A percentile compares a stretch with the other conserved stretches of the same genome.
Conservation (phyloP, 2,113 vertebrate species). For the Psammodynastes pulverulentus region DNA sequence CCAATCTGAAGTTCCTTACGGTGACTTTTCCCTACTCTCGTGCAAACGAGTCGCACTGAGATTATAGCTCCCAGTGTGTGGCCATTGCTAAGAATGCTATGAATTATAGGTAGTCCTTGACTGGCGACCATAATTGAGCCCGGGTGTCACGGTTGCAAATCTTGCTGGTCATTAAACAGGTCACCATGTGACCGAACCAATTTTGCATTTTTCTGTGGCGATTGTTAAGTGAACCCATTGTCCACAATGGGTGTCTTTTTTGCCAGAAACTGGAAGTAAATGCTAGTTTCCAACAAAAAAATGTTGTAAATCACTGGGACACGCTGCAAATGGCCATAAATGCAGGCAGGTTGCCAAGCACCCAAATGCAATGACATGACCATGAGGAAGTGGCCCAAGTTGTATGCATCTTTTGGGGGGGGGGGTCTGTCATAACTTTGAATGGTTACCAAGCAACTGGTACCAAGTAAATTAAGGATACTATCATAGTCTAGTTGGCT, state of each 20-base stretch:
- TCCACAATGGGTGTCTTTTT: neutral
- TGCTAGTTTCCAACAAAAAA: neutral
- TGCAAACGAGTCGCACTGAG: neutral
- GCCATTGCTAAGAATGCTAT: neutral
- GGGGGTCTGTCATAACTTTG: neutral
- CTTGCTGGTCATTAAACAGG: neutral
- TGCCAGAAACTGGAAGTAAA: neutral
- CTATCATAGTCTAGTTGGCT: neutral
- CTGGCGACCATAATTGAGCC: neutral
- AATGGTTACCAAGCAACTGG: neutral
- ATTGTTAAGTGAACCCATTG: neutral
- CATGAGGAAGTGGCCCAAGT: neutral
- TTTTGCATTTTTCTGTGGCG: neutral
- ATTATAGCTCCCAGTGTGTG: neutral
- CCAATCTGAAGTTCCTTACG: neutral
- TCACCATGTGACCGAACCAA: neutral
- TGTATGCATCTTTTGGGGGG: neutral
- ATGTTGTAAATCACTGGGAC: neutral
- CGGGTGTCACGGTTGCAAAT: neutral
- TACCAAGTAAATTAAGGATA: neutral
- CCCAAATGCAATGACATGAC: neutral
- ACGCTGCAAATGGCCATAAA: neutral
- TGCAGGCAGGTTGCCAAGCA: neutral
- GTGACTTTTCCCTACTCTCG: too few relatives aligned
- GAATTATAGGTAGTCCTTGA: neutral